Conservation (phyloP, 2,113 vertebrate species). For the Stigmatopora argus region DNA sequence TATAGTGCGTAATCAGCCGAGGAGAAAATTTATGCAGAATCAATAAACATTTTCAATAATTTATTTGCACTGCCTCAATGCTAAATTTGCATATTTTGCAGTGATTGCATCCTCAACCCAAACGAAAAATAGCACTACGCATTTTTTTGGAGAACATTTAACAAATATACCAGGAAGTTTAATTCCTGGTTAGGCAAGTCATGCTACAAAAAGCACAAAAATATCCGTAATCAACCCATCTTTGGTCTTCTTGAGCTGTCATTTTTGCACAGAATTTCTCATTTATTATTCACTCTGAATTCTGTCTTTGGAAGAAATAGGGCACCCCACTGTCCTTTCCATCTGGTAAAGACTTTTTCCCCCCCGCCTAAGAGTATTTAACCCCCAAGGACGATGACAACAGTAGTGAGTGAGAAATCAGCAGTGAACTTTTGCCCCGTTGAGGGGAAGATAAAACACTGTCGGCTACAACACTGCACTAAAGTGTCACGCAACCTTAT, state of each 20-base stretch:
- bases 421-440: not conserved
- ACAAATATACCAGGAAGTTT: not conserved
- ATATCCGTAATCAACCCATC: no score
- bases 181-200: no score
- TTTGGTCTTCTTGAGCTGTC: not conserved
- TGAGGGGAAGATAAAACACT: not conserved
- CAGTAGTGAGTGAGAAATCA: slow-evolving; percentile 5
- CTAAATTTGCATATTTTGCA: slow-evolving; percentile 25
- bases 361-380: not conserved
- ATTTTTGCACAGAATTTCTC: not conserved
- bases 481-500: no score
- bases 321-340: not conserved
- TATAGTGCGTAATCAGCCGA: slow-evolving; percentile 26
- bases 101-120: slow-evolving; percentile 9
- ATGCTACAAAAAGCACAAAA: no score
- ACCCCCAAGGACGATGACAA: not conserved
- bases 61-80: slow-evolving; percentile 20
- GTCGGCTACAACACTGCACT: no score
- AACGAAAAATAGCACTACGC: slow-evolving; percentile 7
- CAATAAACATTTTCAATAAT: slow-evolving; percentile 38
- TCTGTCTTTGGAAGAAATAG: not conserved
- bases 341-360: not conserved
- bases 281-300: not conserved
- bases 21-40: slow-evolving; percentile 25
- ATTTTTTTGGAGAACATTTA: not conserved